Conservation (phyloP, 2,888 invertebrate species). For the Blastobasis lacticolella region DNA sequence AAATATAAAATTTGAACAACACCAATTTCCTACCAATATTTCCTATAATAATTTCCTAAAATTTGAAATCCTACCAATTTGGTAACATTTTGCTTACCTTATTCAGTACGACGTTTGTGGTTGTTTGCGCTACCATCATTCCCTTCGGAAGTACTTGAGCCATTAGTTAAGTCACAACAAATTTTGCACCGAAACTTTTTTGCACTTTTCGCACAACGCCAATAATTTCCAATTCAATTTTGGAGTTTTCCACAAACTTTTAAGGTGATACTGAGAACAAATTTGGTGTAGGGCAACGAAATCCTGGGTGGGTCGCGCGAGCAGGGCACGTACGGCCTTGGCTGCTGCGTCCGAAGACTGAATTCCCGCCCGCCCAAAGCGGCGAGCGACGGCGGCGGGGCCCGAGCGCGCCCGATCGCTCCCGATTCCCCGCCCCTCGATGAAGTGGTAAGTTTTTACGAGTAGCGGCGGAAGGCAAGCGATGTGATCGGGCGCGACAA, state of each 20-base stretch:
- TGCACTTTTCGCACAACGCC: constrained; percentile 31
- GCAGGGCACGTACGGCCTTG: constrained; percentile 28
- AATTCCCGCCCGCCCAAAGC: constrained; percentile 54
- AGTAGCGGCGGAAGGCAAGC: constrained; percentile 54
- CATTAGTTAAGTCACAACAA: constrained; percentile 45
- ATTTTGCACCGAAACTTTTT: constrained; percentile 40
- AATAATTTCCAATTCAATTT: constrained; percentile 12
- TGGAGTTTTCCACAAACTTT: constrained; percentile 17
- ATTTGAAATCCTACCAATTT: too few relatives aligned
- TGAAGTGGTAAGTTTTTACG: constrained; percentile 72
- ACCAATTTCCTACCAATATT: too few relatives aligned
- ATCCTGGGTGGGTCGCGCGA: constrained; percentile 29
- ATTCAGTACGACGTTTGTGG: constrained; percentile 43
- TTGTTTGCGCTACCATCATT: constrained; percentile 47
- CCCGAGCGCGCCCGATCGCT: constrained; percentile 19
- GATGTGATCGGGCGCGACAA: constrained; percentile 47
- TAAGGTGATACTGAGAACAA: constrained; percentile 28
- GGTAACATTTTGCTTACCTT: constrained; percentile 37
- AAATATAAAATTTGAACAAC: too few relatives aligned
- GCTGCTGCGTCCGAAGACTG: constrained; percentile 42
- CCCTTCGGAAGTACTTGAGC: constrained; percentile 35
- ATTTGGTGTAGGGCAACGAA: constrained; percentile 41
- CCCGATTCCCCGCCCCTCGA: constrained; percentile 62
- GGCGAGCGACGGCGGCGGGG: constrained; percentile 31
- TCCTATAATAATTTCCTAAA: too few relatives aligned